Percentiles rank a stretch among this genome's conserved stretches.
Evolutionary conservation across 2,888 invertebrate species (phyloP).

Genomic region (Agrenia bidenticulata): DNA sequence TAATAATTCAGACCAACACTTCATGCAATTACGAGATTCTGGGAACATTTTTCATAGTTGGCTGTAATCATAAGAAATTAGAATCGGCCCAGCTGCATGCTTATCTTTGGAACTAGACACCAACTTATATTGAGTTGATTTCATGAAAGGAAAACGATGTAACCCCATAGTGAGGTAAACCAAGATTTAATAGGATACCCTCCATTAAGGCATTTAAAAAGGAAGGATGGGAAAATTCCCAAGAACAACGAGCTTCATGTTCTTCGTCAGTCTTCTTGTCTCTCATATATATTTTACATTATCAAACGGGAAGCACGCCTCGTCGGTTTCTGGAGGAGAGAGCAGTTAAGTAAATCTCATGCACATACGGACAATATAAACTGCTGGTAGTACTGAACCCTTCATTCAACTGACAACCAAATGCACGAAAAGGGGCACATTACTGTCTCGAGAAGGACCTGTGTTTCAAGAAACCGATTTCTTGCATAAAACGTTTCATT

Average conservation of each 20-base stretch:
- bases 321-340: constrained; percentile 36
- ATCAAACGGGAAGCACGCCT: constrained; percentile 49
- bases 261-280: not conserved
- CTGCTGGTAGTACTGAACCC: no score
- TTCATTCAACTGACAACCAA: no score
- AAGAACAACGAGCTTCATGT: constrained; percentile 28
- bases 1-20: no score
- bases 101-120: not conserved
- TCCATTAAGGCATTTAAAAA: no score
- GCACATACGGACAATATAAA: no score
- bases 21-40: no score
- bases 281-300: constrained; percentile 20
- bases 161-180: no score
- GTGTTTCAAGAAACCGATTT: no score
- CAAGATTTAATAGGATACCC: no score
- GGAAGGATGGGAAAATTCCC: constrained; percentile 46
- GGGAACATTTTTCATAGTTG: no score
- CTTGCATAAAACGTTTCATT: not conserved
- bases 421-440: no score
- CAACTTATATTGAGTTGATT: not conserved
- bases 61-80: not conserved
- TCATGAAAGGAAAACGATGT: constrained; percentile 5
- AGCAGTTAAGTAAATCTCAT: not conserved
- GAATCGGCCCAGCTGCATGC: not conserved
- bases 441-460: no score